Evolutionary conservation across 2,113 vertebrate genomes (phyloP), one percentile per base, ranked within the genome.

Genomic region (Myrmecobius fasciatus): DNA sequence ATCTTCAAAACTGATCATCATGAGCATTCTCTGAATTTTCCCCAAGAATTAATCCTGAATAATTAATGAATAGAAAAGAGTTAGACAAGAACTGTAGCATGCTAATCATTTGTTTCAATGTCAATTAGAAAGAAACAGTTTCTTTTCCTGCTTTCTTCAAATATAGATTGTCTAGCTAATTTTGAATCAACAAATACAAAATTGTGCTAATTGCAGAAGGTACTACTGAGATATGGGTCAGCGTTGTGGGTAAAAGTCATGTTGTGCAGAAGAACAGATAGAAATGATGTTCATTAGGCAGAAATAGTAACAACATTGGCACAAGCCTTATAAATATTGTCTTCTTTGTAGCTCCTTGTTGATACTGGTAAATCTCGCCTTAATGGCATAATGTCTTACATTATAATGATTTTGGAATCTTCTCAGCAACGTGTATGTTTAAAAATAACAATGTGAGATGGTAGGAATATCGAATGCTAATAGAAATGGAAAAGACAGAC

Each of bases 11-110:
- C 93, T 96, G 95, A 97, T 98, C 56, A 97, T 96, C 91, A 95
- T 96, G 95, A 96, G 92, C 92, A 96, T 96, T 97, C 91, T 94
- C 95, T 96, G 67, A 53, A 94, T 97, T 97, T 97, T 97, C 94
- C 96, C 92, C 24, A 75, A 95, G 96, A 97, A 98, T 97, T 98
- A 97, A 97, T 97, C 91, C 51, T 97, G 83, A 98, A 97, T 98
- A 97, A 97, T 97, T 97, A 97, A 97, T 97, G 93, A 95, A 94
- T 94, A 94, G 95, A 36, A 97, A 97, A 96, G 95, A 97, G 91
- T 92, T 94, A 96, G 93, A 92, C 92, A 96, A 95, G 90, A 53
- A 94, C 89, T 93, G 25, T 26, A 49, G 94, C 92, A 97, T 98
- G 96, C 95, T 97, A 98, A 97, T 97, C 91, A 96, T 96, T 96